Evolutionary conservation across 2,888 invertebrate genomes (phyloP).

Genomic region (Pollenia labialis): DNA sequence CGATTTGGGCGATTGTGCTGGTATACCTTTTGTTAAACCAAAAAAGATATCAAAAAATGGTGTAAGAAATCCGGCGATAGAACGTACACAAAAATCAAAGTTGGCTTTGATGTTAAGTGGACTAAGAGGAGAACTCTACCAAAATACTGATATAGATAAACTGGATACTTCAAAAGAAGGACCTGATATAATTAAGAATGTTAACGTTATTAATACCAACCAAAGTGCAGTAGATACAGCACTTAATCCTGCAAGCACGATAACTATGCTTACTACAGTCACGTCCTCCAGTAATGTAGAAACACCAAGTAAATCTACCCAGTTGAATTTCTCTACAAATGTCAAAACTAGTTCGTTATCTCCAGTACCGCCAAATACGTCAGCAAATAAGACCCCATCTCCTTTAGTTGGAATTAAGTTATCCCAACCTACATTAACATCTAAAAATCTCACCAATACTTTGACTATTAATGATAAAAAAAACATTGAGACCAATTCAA

Average conservation of each 20-base stretch:
- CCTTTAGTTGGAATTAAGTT: slow-evolving; percentile 73
- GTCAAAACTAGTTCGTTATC: slow-evolving; percentile 49
- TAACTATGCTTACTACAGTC: slow-evolving; percentile 27
- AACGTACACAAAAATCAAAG: slow-evolving; percentile 82
- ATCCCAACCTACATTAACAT: slow-evolving; percentile 46
- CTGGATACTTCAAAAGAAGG: slow-evolving; percentile 49
- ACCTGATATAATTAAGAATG: background rate
- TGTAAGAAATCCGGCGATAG: slow-evolving; percentile 78
- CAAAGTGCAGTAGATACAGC: background rate
- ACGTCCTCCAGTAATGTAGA: slow-evolving; percentile 27
- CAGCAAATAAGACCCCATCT: slow-evolving; percentile 56
- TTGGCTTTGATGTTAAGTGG: slow-evolving; percentile 83
- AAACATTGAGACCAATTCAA: background rate
- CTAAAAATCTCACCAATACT: background rate
- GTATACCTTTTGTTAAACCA: slow-evolving; percentile 83
- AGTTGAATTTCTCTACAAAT: slow-evolving; percentile 35
- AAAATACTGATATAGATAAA: slow-evolving; percentile 76
- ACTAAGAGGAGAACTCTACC: slow-evolving; percentile 81
- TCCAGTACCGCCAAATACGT: background rate
- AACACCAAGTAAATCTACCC: slow-evolving; percentile 14
- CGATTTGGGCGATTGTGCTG: slow-evolving; percentile 77
- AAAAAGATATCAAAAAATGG: slow-evolving; percentile 77
- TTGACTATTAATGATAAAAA: slow-evolving; percentile 6
- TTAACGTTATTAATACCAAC: background rate
- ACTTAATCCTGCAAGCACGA: background rate